These are phyloP conservation scores for Caenorhabditis wallacei DNA, from an alignment of 2,888 invertebrate species.

Conservation along the genomic window DNA sequence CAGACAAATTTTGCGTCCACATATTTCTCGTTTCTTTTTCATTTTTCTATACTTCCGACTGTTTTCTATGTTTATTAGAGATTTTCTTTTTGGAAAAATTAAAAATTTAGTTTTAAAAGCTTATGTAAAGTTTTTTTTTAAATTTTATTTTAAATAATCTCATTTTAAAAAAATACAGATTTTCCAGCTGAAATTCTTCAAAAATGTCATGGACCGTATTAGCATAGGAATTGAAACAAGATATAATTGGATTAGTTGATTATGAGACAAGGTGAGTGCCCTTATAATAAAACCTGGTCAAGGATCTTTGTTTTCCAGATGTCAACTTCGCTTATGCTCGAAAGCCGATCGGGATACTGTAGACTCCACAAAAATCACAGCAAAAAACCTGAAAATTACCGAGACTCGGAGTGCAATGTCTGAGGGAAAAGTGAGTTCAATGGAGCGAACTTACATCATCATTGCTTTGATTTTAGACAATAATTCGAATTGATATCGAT, in stretches of 20 bases:
- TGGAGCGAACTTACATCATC: neutral
- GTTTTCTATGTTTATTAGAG: too few species aligned
- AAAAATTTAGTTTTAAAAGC: too few species aligned
- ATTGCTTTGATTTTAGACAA: slow-evolving; percentile 29
- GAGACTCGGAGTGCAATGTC: neutral
- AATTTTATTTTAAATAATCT: too few species aligned
- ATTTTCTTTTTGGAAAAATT: too few species aligned
- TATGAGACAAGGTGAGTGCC: neutral
- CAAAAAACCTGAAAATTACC: neutral
- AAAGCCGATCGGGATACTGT: slow-evolving; percentile 7
- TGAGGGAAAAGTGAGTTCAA: slow-evolving; percentile 3
- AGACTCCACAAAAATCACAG: neutral
- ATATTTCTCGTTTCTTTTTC: neutral
- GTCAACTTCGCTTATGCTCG: slow-evolving; percentile 9
- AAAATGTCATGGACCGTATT: neutral
- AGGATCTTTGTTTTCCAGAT: too few species aligned
- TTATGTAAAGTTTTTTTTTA: too few species aligned
- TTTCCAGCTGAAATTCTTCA: too few species aligned
- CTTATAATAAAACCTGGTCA: too few species aligned
- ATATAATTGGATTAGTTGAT: neutral
- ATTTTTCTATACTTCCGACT: too few species aligned
- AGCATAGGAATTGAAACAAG: neutral
- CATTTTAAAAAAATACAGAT: too few species aligned
- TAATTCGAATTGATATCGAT: slow-evolving; percentile 26
- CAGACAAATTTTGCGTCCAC: neutral